A percentile compares a stretch with the other conserved stretches of the same genome.
Evolutionary conservation across 2,888 invertebrate species (phyloP).

Genomic region (Gasteruption jaculator): DNA sequence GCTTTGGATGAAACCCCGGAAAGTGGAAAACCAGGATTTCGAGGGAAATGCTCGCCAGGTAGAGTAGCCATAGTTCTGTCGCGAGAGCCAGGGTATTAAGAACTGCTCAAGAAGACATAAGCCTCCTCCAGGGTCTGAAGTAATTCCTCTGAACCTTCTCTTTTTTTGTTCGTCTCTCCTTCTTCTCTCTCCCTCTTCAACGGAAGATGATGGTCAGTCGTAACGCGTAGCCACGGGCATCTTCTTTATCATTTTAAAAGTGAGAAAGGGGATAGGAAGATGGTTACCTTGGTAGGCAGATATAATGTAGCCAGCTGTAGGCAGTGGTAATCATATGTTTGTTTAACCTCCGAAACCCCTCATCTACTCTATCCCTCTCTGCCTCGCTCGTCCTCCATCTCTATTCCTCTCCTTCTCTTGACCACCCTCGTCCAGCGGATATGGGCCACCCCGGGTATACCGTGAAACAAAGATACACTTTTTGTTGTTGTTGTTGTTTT

Average conservation of each 20-base stretch:
- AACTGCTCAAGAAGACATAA: conserved; percentile 27
- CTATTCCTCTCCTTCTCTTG: conserved; percentile 28
- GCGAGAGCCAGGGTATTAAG: too few species aligned
- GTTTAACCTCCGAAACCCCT: conserved; percentile 52
- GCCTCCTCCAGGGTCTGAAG: conserved; percentile 17
- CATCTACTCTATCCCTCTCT: conserved; percentile 38
- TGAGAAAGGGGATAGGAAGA: conserved; percentile 21
- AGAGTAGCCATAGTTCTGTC: too few species aligned
- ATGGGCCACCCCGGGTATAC: conserved; percentile 46
- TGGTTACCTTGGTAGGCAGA: conserved; percentile 46
- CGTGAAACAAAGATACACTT: conserved; percentile 41
- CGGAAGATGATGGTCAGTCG: conserved; percentile 30
- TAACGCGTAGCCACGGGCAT: conserved; percentile 28
- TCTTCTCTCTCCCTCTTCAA: conserved; percentile 18
- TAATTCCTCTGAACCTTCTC: conserved; percentile 12
- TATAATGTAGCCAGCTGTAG: conserved; percentile 51
- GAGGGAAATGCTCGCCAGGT: too few species aligned
- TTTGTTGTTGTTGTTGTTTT: conserved; percentile 34
- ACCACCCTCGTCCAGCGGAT: conserved; percentile 36
- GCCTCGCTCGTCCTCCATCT: conserved; percentile 16
- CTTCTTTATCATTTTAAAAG: conserved; percentile 14
- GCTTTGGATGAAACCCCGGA: too few species aligned
- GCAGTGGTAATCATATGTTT: conserved; percentile 52
- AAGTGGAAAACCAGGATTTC: too few species aligned
- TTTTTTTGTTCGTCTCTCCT: conserved; percentile 9